Evolutionary conservation across 2,888 invertebrate genomes (phyloP), one percentile per base, ranked within the genome.

Genomic region (Drosophila birchii): DNA sequence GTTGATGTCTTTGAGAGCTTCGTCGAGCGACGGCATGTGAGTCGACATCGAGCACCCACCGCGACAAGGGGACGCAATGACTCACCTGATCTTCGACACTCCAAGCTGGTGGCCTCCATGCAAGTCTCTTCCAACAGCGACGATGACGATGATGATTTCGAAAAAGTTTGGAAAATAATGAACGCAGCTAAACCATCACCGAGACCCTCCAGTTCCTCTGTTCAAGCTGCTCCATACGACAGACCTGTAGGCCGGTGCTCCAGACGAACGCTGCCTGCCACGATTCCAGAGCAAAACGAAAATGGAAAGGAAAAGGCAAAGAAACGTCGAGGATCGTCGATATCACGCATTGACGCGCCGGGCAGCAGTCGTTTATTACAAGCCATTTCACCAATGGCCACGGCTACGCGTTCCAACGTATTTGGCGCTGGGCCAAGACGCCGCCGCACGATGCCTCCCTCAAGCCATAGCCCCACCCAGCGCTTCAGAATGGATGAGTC

Each of bases 401-500:
- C 20, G 16, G 20, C 36, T 3, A 6, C 11, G 23, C 18, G 36
- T 18, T 26, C 18, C 16, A 36, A 49, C 26, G 18, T n/a, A 16
- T 4, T 18, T 1, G 20, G 5, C 11, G 1, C 23, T 1, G 51
- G 9, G 20, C 2, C 9, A 0, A 23, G 12, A 11, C 58, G 60
- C 8, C 60, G 60, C 41, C 20, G 41, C 4, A 57, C 60, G 2
- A 18, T 57, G 41, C 12, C 20, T 0, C 4, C 7, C 11, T 9
- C 12, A 8, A 16, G 39, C 3, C 16, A 3, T 20, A 9, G 3
- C 18, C 1, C 4, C 6, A 12, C 12, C n/a, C 7, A 11, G 32
- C 49, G n/a, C 18, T 18, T 5, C 12, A 55, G 23, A 23, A 1
- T 60, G 60, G 29, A 60, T 6, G 9, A 11, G 41, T 60, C 60